Evolutionary conservation across 2,113 vertebrate genomes (phyloP).

Genomic region (Heterochromis multidens): DNA sequence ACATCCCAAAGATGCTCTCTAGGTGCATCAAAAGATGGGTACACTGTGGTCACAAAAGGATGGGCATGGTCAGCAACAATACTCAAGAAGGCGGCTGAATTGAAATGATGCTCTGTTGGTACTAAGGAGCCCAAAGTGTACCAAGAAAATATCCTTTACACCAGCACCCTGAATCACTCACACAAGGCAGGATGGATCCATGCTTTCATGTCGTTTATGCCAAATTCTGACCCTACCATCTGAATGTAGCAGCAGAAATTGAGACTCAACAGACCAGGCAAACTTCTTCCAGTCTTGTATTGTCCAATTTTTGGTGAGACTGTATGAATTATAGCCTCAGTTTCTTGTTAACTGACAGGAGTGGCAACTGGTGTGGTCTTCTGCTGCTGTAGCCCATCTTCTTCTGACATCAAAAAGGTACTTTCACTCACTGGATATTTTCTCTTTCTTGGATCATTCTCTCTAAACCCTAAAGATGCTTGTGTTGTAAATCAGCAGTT

Average conservation of each 20-base stretch:
- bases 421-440: background rate
- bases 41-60: background rate
- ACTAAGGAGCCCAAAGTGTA: background rate
- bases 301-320: background rate
- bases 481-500: rapidly evolving
- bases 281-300: background rate
- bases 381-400: background rate
- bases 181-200: background rate
- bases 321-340: background rate
- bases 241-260: background rate
- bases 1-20: background rate
- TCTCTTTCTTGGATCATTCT: background rate
- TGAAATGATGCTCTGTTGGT: background rate
- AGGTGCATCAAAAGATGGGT: no score
- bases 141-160: rapidly evolving
- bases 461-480: rapidly evolving
- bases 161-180: background rate
- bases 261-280: background rate
- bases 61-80: background rate
- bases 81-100: background rate
- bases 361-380: background rate
- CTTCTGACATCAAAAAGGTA: rapidly evolving
- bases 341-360: background rate
- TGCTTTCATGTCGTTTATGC: background rate
- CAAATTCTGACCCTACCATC: background rate